Base-by-base conservation (phyloP, 2,113 vertebrate species). In the Typhlomys cinereus region DNA sequence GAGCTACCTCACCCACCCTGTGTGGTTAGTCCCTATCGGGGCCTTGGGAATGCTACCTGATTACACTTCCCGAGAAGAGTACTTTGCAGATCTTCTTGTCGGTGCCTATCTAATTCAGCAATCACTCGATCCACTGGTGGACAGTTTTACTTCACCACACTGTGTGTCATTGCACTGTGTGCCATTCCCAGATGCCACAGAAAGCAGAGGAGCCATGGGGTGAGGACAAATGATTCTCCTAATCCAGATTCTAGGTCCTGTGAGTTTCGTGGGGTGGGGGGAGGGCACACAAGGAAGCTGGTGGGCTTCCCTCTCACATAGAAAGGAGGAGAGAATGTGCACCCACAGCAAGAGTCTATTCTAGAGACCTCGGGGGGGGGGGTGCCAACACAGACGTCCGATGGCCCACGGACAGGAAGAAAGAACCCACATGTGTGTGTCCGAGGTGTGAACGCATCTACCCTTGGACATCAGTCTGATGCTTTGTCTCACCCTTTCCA, bases 11-110 rank as follows among this genome's bases (percentile, higher is more conserved):
- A 61, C 78, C 59, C 44, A 21, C 39, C 52, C 17, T 59, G 78
- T 62, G 21, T 50, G 27, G 23, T 5, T n/a, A 5, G 5, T 88
- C 36, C 66, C 25, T 76, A 64, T 21, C 1, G 14, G 44, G 50
- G 71, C 20, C 83, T 92, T 50, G 82, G 20, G 90, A 14, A 39
- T 12, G 59, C n/a, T 12, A 71, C 11, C 7, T 71, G 73, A 34
- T 54, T 82, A 41, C 23, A 41, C 0, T 59, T 70, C 36, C 48
- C 73, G 27, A 10, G n/a, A 36, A 92, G 18, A 76, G 64, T 57
- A 27, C 34, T 79, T 88, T 88, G 46, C 20, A 69, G 74, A 66
- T 88, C 21, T 87, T 74, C 90, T n/a, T 12, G 31, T 82, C n/a
- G 14, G 18, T 15, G 54, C 14, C 5, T 39, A 17, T 87, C 82